phyloP scores from a whole-genome alignment of 1,140 invertebrate species.

The Brachionus koreanus region DNA sequence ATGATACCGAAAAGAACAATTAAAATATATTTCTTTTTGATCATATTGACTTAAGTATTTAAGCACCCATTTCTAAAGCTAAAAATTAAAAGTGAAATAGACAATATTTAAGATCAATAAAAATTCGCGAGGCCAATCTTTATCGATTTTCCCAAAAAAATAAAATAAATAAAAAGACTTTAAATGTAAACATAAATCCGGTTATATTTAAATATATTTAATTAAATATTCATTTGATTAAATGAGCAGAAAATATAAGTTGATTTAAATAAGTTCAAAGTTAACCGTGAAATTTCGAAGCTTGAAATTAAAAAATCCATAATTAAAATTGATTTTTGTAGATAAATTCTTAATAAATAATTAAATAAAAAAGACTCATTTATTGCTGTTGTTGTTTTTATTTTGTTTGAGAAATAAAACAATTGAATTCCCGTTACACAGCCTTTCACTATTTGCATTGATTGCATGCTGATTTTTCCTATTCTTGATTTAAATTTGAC shows the following conservation, averaged over 20 bases:
- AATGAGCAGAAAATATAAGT: background rate
- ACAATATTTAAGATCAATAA: background rate
- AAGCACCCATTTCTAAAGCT: background rate
- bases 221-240: constrained; percentile 5
- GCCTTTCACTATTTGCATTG: background rate
- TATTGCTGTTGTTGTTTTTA: background rate
- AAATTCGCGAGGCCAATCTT: no score
- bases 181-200: background rate
- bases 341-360: background rate
- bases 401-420: background rate
- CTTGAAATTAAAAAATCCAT: background rate
- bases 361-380: background rate
- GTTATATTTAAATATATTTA: background rate
- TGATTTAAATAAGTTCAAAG: background rate
- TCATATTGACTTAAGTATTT: background rate
- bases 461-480: background rate
- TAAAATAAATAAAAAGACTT: background rate
- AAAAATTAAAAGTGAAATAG: background rate
- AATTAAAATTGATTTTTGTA: background rate
- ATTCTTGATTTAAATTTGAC: background rate
- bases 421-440: background rate
- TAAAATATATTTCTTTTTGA: background rate
- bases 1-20: background rate
- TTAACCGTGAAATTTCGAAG: background rate
- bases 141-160: background rate